Percentiles rank a stretch among this genome's conserved stretches.
Conservation (phyloP, 2,113 vertebrate genomes). For the Fukomys damarensis region DNA sequence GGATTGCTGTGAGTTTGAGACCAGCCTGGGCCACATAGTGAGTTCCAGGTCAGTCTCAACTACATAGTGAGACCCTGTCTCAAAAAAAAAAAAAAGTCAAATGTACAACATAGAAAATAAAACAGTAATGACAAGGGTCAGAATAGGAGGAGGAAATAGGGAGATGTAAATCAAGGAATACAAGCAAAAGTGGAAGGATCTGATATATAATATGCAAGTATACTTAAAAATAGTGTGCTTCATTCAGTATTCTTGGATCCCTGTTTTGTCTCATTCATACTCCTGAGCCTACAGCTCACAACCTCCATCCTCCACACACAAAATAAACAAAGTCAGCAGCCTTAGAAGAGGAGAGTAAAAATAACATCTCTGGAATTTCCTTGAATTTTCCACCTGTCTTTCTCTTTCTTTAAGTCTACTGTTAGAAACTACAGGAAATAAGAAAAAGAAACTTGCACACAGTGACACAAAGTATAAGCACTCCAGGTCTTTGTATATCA, state of each 20-base stretch:
- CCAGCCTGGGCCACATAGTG: no score
- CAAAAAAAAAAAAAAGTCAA: no score
- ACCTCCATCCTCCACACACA: not conserved
- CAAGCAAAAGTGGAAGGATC: not conserved
- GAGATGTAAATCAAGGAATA: not conserved
- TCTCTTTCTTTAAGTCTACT: not conserved
- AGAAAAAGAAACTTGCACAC: not conserved
- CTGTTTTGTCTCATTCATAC: not conserved
- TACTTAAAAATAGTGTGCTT: not conserved
- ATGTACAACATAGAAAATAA: not conserved
- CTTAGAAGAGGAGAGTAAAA: not conserved
- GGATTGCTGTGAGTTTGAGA: no score
- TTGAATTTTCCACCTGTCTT: not conserved
- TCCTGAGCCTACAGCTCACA: not conserved
- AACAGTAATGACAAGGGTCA: not conserved
- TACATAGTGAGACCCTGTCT: no score
- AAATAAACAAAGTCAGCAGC: not conserved
- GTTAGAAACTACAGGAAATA: not conserved
- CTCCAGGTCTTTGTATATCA: not conserved
- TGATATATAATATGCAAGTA: not conserved
- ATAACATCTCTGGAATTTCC: not conserved
- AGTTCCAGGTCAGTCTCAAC: no score
- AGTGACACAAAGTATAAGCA: not conserved
- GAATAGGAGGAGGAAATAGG: not conserved
- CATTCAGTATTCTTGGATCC: not conserved